These are phyloP conservation scores for Caenorhabditis panamensis DNA, from an alignment of 2,888 invertebrate species.

Conservation along the genomic window DNA sequence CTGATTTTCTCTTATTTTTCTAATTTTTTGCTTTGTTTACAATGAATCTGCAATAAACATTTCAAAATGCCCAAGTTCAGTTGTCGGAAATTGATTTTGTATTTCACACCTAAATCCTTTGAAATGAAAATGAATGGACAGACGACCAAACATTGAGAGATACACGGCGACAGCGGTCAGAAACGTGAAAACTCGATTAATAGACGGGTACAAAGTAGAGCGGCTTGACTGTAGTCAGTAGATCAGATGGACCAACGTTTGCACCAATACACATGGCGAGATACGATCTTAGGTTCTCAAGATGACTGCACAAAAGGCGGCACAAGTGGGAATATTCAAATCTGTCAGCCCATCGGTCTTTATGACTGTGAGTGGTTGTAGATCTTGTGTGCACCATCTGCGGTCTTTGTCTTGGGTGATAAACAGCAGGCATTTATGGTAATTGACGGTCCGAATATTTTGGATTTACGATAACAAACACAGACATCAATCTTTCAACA, in stretches of 20 bases:
- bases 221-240: constrained; percentile 33
- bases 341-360: not conserved
- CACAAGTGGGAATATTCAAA: not conserved
- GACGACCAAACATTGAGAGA: constrained; percentile 46
- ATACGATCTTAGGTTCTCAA: not conserved
- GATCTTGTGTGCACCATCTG: not conserved
- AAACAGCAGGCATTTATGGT: no score
- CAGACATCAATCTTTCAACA: no score
- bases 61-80: not conserved
- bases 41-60: constrained; percentile 31
- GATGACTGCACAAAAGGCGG: not conserved
- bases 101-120: not conserved
- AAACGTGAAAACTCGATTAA: constrained; percentile 21
- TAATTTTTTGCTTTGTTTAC: not conserved
- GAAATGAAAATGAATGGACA: constrained; percentile 16
- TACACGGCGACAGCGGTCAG: not conserved
- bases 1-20: constrained; percentile 17
- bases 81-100: not conserved
- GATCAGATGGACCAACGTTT: constrained; percentile 38
- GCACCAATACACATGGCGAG: not conserved
- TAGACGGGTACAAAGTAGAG: constrained; percentile 41
- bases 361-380: not conserved
- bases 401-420: no score
- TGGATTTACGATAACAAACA: no score
- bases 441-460: not conserved